phyloP scores from a whole-genome alignment of 2,888 invertebrate genomes.

The Megastigmus dorsalis region DNA sequence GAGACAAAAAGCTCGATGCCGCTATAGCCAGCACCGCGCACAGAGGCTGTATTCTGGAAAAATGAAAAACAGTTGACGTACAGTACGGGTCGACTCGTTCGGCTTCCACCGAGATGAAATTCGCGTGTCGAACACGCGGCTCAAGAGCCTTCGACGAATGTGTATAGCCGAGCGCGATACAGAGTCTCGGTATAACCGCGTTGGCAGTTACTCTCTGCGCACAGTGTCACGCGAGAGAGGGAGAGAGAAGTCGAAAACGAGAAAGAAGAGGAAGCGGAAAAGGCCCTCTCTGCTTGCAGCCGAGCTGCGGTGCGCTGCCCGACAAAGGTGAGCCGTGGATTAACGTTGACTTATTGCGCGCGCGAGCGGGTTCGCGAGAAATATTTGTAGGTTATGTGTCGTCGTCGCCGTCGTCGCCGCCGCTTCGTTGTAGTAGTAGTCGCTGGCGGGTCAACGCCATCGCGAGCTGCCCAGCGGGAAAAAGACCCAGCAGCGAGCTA shows the following conservation, averaged over 20 bases:
- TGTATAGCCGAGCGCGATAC: neutral
- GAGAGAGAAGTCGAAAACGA: neutral
- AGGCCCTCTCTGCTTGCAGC: no score
- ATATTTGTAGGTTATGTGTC: constrained; percentile 68
- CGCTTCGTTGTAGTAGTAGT: no score
- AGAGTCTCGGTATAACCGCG: no score
- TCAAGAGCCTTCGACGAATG: neutral
- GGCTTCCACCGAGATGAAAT: neutral
- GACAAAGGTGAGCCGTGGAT: constrained; percentile 56
- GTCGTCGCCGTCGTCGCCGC: constrained; percentile 2
- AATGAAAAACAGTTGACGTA: neutral
- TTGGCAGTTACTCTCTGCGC: no score
- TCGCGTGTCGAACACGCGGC: neutral
- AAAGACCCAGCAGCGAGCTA: neutral
- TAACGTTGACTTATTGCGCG: constrained; percentile 64
- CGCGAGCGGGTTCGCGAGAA: constrained; percentile 53
- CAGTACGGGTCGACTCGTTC: neutral
- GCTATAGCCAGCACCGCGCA: no score
- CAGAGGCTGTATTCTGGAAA: no score
- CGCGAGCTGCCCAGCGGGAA: constrained; percentile 51
- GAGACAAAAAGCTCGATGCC: no score
- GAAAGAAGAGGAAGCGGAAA: constrained; percentile 21
- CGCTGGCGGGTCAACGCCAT: constrained; percentile 67
- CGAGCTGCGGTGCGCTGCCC: no score
- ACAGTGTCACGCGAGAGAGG: neutral